These are phyloP conservation scores for Nudaria mundana DNA, from an alignment of 2,888 invertebrate genomes.

Conservation along the genomic window DNA sequence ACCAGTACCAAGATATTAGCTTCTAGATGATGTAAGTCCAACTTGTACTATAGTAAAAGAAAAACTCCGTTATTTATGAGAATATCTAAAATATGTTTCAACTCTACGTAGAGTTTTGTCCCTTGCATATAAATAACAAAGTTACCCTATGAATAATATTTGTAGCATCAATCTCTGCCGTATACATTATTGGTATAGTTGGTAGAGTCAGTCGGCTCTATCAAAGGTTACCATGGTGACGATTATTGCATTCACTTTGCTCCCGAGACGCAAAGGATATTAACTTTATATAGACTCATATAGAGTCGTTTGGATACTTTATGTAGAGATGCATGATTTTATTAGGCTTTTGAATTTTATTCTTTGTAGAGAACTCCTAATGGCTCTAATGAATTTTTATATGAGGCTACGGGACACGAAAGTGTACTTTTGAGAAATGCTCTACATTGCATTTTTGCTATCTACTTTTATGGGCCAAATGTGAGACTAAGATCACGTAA, in stretches of 20 bases:
- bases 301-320: background rate
- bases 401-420: background rate
- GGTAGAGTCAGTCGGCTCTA: background rate
- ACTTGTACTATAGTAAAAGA: too few relatives aligned
- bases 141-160: constrained; percentile 9
- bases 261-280: constrained; percentile 4
- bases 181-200: constrained; percentile 12
- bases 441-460: too few relatives aligned
- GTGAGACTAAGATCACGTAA: too few relatives aligned
- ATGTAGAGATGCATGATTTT: constrained; percentile 3
- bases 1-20: too few relatives aligned
- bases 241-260: constrained; percentile 23
- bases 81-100: too few relatives aligned
- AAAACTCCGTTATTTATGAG: too few relatives aligned
- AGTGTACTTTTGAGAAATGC: background rate
- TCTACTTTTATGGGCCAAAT: too few relatives aligned
- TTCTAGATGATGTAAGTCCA: too few relatives aligned
- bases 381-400: constrained; percentile 5
- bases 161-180: constrained; percentile 15
- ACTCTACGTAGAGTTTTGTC: too few relatives aligned
- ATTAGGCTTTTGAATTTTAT: background rate
- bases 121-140: background rate
- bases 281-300: constrained; percentile 1
- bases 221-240: constrained; percentile 29
- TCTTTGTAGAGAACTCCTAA: constrained; percentile 1